Conservation (phyloP, 2,888 invertebrate genomes). For the Drosophila kambysellisi region DNA sequence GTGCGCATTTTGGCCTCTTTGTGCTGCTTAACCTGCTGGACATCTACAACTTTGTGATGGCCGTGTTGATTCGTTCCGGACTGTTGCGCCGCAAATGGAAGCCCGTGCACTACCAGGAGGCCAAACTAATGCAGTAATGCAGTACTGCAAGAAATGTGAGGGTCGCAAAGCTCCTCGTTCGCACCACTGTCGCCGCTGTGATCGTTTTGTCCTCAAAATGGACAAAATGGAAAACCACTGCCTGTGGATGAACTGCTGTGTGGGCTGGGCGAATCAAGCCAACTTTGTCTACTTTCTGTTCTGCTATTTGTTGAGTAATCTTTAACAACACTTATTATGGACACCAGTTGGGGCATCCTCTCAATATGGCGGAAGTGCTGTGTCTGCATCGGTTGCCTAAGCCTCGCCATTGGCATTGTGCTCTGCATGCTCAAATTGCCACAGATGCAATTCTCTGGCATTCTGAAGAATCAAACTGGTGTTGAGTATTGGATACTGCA, state of each 20-base stretch:
- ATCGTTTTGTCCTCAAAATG: slow-evolving; percentile 95
- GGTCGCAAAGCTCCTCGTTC: slow-evolving; percentile 98
- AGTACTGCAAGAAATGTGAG: slow-evolving; percentile 94
- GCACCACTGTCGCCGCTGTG: slow-evolving; percentile 97
- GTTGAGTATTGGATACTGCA: too few species aligned
- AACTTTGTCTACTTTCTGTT: slow-evolving; percentile 95
- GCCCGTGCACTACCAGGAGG: slow-evolving; percentile 92
- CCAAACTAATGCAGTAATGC: slow-evolving; percentile 90
- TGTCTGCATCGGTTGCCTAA: slow-evolving; percentile 88
- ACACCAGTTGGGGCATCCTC: slow-evolving; percentile 87
- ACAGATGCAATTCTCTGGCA: slow-evolving; percentile 93
- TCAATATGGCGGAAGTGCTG: slow-evolving; percentile 85
- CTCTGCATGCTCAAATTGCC: slow-evolving; percentile 95
- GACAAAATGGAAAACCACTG: slow-evolving; percentile 99
- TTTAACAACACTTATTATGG: slow-evolving; percentile 88
- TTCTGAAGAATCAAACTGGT: too few species aligned
- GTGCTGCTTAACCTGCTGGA: slow-evolving; percentile 91
- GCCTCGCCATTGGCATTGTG: slow-evolving; percentile 93
- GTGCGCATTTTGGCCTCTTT: slow-evolving; percentile 90
- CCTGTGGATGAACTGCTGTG: slow-evolving; percentile 99
- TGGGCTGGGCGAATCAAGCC: slow-evolving; percentile 97
- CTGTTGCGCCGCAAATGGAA: slow-evolving; percentile 93
- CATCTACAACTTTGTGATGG: slow-evolving; percentile 94
- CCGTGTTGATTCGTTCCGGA: slow-evolving; percentile 96
- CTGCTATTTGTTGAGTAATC: slow-evolving; percentile 95